Conservation (phyloP, 92 coral and sea anemone species). For the Meandrina meandrites region DNA sequence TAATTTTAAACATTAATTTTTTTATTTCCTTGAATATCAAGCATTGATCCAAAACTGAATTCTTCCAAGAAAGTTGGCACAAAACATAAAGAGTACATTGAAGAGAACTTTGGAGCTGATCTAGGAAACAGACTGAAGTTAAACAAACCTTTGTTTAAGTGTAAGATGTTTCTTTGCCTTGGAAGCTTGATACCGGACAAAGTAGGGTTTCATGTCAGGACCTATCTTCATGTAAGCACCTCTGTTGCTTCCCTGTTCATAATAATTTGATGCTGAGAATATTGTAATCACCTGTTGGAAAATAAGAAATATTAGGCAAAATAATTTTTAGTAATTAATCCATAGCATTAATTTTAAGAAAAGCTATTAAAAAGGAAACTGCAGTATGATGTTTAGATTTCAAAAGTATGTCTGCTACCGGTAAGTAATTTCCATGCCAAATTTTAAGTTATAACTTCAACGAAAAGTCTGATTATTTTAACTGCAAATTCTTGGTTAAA, state of each 20-base stretch:
- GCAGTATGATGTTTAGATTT: too few relatives aligned
- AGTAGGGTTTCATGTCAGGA: slow-evolving; percentile 91
- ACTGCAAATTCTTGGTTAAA: too few relatives aligned
- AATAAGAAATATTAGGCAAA: too few relatives aligned
- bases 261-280: slow-evolving; percentile 97
- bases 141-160: slow-evolving; percentile 77
- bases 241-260: slow-evolving; percentile 94
- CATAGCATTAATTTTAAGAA: too few relatives aligned
- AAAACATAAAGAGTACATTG: neutral
- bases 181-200: slow-evolving; percentile 85
- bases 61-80: neutral
- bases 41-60: neutral
- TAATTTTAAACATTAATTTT: too few relatives aligned
- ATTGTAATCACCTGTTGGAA: slow-evolving; percentile 83
- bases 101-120: neutral
- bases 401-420: too few relatives aligned
- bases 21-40: too few relatives aligned
- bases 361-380: too few relatives aligned
- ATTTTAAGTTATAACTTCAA: too few relatives aligned
- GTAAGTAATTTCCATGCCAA: too few relatives aligned
- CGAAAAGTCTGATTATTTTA: too few relatives aligned
- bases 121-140: neutral
- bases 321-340: too few relatives aligned
- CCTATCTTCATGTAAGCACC: slow-evolving; percentile 96
- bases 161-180: slow-evolving; percentile 77